Base-by-base conservation (phyloP, 2,888 invertebrate genomes). In the Polymixis lichenea region DNA sequence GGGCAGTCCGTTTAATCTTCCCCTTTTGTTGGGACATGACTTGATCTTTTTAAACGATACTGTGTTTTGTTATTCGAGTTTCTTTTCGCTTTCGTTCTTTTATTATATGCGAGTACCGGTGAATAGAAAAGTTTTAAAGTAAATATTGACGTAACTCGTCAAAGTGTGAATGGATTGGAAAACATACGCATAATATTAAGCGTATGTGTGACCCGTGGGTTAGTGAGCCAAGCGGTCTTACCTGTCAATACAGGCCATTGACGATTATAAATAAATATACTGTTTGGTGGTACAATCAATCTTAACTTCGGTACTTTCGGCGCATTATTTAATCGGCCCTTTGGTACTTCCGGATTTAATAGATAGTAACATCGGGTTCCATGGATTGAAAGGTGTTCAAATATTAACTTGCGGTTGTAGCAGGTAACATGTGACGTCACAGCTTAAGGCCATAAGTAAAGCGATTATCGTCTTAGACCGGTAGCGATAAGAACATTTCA, bases 111-210 rank as follows among this genome's bases (percentile, higher is more conserved):
- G 60, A 62, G 84, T 83, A 84, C 86, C 81, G 83, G 67, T 76
- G 88, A 89, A 91, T 92, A 91, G 91, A 92, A 92, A 92, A 90
- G 89, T 89, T 83, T 79, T 90, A 90, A 90, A 86, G 91, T 93
- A 92, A 93, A 95, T 93, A 93, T 95, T 94, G 92, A 93, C 89
- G 88, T 87, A 91, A 92, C 89, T 85, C 90, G 90, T 91, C 89
- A 88, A 84, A 84, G 89, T 90, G 91, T 91, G 91, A 91, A 93
- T 92, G 88, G 90, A 87, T 91, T 90, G 89, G 90, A 89, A 90
- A 91, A 90, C 88, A 89, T 88, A 89, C 87, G 87, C 84, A 87
- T 89, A 80, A 76, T 79, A 84, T 85, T 81, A 82, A 78, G 75
- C 77, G 73, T 86, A 68, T 86, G 78, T 84, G 86, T 88, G 93